These are phyloP conservation scores for Mormyrops attenuatus DNA, from an alignment of 2,797 vertebrate genomes.

Conservation along the genomic window DNA sequence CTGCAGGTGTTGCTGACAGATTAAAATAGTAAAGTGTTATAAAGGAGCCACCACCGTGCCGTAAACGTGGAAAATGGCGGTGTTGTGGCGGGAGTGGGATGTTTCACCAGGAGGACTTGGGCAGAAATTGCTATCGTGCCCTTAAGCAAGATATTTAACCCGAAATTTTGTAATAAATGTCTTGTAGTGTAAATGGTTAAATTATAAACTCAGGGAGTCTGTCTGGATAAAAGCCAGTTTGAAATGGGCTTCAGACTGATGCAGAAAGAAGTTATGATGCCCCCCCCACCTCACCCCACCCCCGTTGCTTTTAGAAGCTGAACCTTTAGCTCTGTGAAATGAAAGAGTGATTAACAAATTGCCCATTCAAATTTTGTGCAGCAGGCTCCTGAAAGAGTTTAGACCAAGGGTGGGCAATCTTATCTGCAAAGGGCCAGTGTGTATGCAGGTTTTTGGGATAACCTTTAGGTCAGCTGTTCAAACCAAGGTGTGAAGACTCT, in stretches of 20 bases:
- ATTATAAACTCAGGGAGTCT: neutral
- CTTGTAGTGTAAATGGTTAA: neutral
- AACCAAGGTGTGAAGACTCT: too few relatives aligned
- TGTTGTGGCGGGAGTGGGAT: neutral
- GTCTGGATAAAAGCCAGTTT: conserved; percentile 10
- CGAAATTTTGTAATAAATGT: neutral
- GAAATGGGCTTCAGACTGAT: neutral
- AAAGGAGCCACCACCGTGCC: neutral
- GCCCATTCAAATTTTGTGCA: neutral
- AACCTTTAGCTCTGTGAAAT: neutral
- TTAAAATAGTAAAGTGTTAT: neutral
- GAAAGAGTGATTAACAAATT: neutral
- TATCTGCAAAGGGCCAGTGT: too few relatives aligned
- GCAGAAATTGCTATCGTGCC: neutral
- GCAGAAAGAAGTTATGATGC: neutral
- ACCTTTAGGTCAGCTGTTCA: too few relatives aligned
- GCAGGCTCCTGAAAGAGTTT: too few relatives aligned
- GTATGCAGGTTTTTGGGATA: too few relatives aligned
- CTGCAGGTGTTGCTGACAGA: neutral
- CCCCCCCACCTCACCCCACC: neutral
- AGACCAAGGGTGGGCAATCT: too few relatives aligned
- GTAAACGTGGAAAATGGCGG: neutral
- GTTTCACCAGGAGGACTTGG: neutral
- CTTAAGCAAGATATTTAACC: conserved; percentile 8
- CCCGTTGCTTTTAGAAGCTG: neutral